A percentile compares a stretch with the other conserved stretches of the same genome.
Evolutionary conservation across 1,140 invertebrate genomes (phyloP).

Genomic region (Mizuhopecten yessoensis): DNA sequence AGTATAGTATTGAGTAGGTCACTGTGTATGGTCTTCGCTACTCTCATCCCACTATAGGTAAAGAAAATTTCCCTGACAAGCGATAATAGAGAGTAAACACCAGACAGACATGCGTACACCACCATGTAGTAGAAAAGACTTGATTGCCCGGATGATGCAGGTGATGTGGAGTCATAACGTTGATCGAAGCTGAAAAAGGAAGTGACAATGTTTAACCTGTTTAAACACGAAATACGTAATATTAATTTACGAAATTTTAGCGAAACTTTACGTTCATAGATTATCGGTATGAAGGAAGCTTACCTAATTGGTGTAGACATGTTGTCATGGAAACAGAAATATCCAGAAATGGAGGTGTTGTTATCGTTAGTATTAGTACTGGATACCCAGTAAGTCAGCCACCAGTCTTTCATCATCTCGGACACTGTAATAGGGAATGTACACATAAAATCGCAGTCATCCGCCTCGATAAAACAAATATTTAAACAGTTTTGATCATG

Average conservation of each 20-base stretch:
- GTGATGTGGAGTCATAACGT: background rate
- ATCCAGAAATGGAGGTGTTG: background rate
- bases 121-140: slow-evolving; percentile 89
- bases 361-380: background rate
- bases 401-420: background rate
- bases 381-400: background rate
- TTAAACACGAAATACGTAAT: too few relatives aligned
- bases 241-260: background rate
- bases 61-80: slow-evolving; percentile 96
- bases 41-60: slow-evolving; percentile 96
- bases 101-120: slow-evolving; percentile 92
- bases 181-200: background rate
- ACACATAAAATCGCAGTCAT: background rate
- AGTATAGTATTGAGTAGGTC: slow-evolving; percentile 90
- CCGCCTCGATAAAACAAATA: too few relatives aligned
- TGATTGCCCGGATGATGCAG: slow-evolving; percentile 47
- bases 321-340: background rate
- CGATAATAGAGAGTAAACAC: slow-evolving; percentile 94
- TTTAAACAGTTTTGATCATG: background rate
- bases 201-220: background rate
- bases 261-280: background rate
- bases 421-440: background rate
- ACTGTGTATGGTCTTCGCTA: slow-evolving; percentile 92
- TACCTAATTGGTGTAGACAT: background rate
- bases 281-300: background rate